Percentiles rank a stretch among this genome's conserved stretches.
Conservation (phyloP, 2,888 invertebrate species). For the Tenthredo distinguenda region DNA sequence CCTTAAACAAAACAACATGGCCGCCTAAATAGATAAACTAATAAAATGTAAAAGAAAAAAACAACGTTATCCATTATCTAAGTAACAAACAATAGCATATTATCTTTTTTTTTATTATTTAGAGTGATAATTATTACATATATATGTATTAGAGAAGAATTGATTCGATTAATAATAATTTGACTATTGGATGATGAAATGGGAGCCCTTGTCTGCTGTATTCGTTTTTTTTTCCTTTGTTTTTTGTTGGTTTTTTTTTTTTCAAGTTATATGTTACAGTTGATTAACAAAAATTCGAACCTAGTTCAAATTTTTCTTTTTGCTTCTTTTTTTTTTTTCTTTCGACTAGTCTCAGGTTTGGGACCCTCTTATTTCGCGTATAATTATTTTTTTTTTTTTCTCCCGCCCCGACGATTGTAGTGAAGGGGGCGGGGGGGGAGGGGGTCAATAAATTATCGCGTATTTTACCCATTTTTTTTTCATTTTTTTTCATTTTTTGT, state of each 20-base stretch:
- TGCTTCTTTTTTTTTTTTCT: constrained; percentile 22
- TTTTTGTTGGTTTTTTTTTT: constrained; percentile 56
- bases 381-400: constrained; percentile 42
- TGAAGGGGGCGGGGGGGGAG: too few relatives aligned
- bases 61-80: constrained; percentile 77
- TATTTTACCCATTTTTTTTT: background rate
- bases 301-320: background rate
- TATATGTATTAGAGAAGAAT: constrained; percentile 27
- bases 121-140: constrained; percentile 36
- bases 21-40: constrained; percentile 76
- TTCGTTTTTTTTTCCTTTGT: constrained; percentile 55
- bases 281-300: constrained; percentile 29
- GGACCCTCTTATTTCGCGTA: constrained; percentile 34
- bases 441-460: background rate
- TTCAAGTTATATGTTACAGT: constrained; percentile 57
- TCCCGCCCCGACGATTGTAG: background rate
- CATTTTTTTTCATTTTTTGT: constrained; percentile 47
- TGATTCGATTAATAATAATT: constrained; percentile 44
- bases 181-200: constrained; percentile 50
- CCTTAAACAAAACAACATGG: constrained; percentile 75
- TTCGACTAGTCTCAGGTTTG: constrained; percentile 42
- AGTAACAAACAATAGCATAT: constrained; percentile 78
- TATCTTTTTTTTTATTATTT: constrained; percentile 62
- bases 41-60: constrained; percentile 71
- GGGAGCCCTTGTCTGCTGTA: constrained; percentile 34